A percentile compares a stretch with the other conserved stretches of the same genome.
These are phyloP conservation scores for Bombyx mandarina DNA, from an alignment of 1,140 invertebrate species.

Conservation along the genomic window DNA sequence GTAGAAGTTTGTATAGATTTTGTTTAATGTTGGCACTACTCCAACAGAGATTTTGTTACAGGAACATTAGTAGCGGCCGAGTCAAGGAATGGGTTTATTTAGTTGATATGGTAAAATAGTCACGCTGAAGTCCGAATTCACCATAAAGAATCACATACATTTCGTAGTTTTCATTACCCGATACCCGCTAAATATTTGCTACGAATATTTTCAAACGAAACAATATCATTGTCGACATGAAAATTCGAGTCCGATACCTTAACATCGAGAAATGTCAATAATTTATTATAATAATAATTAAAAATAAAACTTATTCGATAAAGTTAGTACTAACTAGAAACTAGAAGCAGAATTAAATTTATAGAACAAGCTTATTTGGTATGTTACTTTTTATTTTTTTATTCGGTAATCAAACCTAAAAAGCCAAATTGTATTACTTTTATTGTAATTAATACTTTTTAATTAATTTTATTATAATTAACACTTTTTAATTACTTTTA, in stretches of 20 bases:
- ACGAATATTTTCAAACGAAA: no score
- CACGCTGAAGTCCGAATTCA: no score
- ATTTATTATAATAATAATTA: constrained; percentile 7
- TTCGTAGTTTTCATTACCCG: no score
- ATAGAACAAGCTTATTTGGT: constrained; percentile 21
- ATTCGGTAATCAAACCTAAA: constrained; percentile 16
- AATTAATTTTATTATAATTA: not conserved
- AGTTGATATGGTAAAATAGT: no score
- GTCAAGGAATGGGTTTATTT: no score
- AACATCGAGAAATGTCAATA: constrained; percentile 5
- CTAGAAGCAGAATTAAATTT: constrained; percentile 16
- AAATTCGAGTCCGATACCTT: not conserved
- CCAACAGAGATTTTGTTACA: no score
- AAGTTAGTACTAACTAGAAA: constrained; percentile 21
- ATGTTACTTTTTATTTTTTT: constrained; percentile 9
- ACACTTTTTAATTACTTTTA: not conserved
- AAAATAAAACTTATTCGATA: constrained; percentile 5
- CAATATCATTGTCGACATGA: no score
- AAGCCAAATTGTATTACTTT: constrained; percentile 26
- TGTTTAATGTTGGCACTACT: no score
- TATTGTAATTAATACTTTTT: not conserved
- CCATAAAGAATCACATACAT: no score
- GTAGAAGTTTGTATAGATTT: no score
- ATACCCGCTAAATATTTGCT: no score
- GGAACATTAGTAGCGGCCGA: no score